Evolutionary conservation across 2,113 vertebrate species (phyloP), one percentile per base, ranked within the genome.

Genomic region (Platichthys stellatus): DNA sequence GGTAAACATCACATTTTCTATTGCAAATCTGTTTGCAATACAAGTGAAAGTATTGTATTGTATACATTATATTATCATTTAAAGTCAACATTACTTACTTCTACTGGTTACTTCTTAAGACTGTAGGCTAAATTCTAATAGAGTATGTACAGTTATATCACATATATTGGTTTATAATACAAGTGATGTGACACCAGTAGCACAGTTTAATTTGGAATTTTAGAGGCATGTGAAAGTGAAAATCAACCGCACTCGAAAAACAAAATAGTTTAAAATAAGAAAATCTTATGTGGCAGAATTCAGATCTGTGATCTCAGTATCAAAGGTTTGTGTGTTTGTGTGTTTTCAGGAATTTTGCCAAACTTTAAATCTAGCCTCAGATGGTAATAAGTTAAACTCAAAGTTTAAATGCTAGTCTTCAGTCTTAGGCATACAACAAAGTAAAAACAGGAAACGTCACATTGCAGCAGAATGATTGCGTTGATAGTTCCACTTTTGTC

Each of bases 401-500:
- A 64, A 47, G 17, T 24, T 38, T 17, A 1, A 2, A 24, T 13
- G 26, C 28, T 57, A 20, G 8, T 26, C 47, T 26, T 15, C 21
- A 2, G 9, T 15, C 20, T 5, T 8, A 60, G 31, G 31, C 28
- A 65, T 54, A 28, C 1, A 72, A 66, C 49, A 53, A 49, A 76
- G 38, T 31, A 20, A 24, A 62, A 58, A 60, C n/a, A 21, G 21
- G 54, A 57, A 57, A 24, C 40, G 20, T 68, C 21, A 35, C 58
- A 49, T 14, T 53, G 8, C 3, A 51, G 53, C 20, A 45, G 12
- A 78, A n/a, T 28, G 13, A 59, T 31, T 57, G 51, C 47, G 35
- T 54, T 54, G n/a, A 3, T 74, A 79, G 78, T 49, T 71, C 38
- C 70, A 14, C 54, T 10, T 1, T 63, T 73, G 74, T 81, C 43